Evolutionary conservation across 2,113 vertebrate species (phyloP).

Genomic region (Rhea americana): DNA sequence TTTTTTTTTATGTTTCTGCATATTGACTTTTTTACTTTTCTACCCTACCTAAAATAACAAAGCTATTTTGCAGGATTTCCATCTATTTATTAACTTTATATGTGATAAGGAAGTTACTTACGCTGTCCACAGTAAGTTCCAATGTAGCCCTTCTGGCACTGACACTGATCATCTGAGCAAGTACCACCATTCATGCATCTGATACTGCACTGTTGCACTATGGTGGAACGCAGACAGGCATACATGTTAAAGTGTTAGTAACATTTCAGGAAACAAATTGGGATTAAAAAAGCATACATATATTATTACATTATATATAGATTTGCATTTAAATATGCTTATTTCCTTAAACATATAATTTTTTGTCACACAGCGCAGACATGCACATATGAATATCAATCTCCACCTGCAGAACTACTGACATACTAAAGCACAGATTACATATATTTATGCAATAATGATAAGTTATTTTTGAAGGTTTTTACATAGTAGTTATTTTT

Average conservation of each 20-base stretch:
- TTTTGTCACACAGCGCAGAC: neutral
- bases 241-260: neutral
- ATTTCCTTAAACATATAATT: neutral
- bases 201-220: conserved; percentile 81
- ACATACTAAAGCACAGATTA: neutral
- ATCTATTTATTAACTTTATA: too few relatives aligned
- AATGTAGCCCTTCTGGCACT: conserved; percentile 83
- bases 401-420: neutral
- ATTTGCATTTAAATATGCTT: neutral
- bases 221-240: neutral
- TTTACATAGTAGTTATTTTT: neutral
- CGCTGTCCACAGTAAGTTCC: conserved; percentile 83
- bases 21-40: neutral
- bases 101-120: conserved; percentile 63
- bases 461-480: neutral
- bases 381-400: accelerated
- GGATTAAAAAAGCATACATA: neutral
- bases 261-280: neutral
- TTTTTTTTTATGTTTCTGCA: neutral
- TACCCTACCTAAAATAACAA: too few relatives aligned
- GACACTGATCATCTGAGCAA: conserved; percentile 76
- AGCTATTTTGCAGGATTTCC: accelerated
- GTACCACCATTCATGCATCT: conserved; percentile 85
- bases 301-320: neutral
- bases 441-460: accelerated